These are phyloP conservation scores for Leptestheria dahalacensis DNA, from an alignment of 1,140 invertebrate genomes.

Conservation along the genomic window DNA sequence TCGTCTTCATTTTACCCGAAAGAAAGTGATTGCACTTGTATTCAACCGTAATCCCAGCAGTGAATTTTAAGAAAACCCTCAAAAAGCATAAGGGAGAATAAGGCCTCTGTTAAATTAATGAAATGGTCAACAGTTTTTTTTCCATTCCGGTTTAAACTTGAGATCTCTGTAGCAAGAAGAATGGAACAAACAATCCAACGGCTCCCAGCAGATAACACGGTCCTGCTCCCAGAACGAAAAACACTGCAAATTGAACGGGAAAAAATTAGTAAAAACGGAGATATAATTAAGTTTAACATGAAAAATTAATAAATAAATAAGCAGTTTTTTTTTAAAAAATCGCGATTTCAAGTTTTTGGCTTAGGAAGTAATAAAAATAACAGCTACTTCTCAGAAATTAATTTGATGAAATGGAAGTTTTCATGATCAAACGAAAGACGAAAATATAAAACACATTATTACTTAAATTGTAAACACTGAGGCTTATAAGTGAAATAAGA, in stretches of 20 bases:
- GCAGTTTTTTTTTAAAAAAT: background rate
- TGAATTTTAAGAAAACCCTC: too few relatives aligned
- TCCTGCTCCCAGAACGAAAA: constrained; percentile 23
- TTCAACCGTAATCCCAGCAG: background rate
- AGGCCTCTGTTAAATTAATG: too few relatives aligned
- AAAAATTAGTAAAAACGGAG: background rate
- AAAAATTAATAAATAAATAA: background rate
- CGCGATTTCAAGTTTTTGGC: too few relatives aligned
- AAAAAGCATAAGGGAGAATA: too few relatives aligned
- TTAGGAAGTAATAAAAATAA: too few relatives aligned
- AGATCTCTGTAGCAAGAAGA: constrained; percentile 17
- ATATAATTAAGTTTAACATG: constrained; percentile 3
- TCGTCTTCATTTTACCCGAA: background rate
- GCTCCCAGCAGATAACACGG: constrained; percentile 23
- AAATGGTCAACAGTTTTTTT: too few relatives aligned
- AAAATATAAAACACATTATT: too few relatives aligned
- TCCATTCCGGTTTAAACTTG: background rate
- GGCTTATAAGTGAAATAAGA: background rate
- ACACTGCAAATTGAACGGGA: constrained; percentile 14
- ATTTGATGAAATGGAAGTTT: too few relatives aligned
- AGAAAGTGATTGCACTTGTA: background rate
- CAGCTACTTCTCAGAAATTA: too few relatives aligned
- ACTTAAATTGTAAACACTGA: background rate
- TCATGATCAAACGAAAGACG: too few relatives aligned
- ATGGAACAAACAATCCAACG: constrained; percentile 21